These are phyloP conservation scores for Lepeophtheirus nordmannii DNA, from an alignment of 2,888 invertebrate genomes.

Conservation along the genomic window DNA sequence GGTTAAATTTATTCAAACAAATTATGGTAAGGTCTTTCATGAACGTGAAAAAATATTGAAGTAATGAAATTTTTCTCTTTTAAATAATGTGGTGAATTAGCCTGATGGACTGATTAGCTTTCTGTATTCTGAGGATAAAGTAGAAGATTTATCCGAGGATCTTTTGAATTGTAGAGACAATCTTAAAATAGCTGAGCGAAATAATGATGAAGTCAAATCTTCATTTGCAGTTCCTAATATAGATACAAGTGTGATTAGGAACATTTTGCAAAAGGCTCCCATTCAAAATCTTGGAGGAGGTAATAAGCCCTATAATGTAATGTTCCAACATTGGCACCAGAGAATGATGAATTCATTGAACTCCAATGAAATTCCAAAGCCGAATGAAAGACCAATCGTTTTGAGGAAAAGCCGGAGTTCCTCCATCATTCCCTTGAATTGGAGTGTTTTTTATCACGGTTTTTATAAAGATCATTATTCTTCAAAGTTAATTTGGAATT, in stretches of 20 bases:
- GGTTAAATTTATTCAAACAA: constrained; percentile 63
- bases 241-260: neutral
- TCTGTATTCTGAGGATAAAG: neutral
- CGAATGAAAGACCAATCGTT: constrained; percentile 70
- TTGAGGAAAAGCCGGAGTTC: constrained; percentile 72
- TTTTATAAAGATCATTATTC: constrained; percentile 47
- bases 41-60: neutral
- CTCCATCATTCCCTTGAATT: constrained; percentile 72
- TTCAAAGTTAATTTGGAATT: constrained; percentile 22
- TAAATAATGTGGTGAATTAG: neutral
- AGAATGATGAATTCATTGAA: neutral
- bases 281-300: neutral
- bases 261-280: neutral
- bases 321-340: constrained; percentile 4
- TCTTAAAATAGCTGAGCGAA: neutral
- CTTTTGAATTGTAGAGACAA: neutral
- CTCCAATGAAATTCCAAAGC: constrained; percentile 34
- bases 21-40: constrained; percentile 53
- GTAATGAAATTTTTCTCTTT: too few species aligned
- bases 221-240: neutral
- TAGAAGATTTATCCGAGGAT: neutral
- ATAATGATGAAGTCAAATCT: neutral
- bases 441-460: constrained; percentile 85
- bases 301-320: neutral
- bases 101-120: constrained; percentile 13